phyloP scores from a whole-genome alignment of 2,888 invertebrate genomes.

The Chloroclysta siterata region DNA sequence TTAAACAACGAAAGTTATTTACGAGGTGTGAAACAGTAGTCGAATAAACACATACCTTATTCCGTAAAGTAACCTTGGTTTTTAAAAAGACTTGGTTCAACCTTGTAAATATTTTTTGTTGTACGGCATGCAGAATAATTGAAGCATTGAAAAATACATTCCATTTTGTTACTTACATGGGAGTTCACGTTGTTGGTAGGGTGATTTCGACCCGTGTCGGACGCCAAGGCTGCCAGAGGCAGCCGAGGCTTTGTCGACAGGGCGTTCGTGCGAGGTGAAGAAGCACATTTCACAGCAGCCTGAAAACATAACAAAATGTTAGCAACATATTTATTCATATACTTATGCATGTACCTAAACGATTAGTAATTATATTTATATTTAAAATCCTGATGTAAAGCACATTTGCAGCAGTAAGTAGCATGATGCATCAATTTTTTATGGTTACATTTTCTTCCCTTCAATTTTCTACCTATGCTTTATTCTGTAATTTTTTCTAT shows the following conservation, averaged over 20 bases:
- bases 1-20: constrained; percentile 37
- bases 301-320: constrained; percentile 50
- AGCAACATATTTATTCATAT: constrained; percentile 1
- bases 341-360: no score
- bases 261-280: constrained; percentile 79
- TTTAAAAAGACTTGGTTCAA: constrained; percentile 5
- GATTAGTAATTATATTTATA: no score
- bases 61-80: background rate
- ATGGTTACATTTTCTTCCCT: no score
- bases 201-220: constrained; percentile 75
- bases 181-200: constrained; percentile 81
- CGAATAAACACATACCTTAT: constrained; percentile 34
- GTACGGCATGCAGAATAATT: constrained; percentile 17
- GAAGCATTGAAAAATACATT: background rate
- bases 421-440: no score
- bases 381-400: no score
- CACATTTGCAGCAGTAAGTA: no score
- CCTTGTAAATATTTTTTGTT: constrained; percentile 22
- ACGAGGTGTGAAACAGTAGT: constrained; percentile 36
- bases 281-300: constrained; percentile 83
- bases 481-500: no score
- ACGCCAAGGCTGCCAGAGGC: constrained; percentile 73
- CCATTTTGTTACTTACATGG: constrained; percentile 68
- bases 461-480: no score
- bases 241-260: constrained; percentile 79